These are phyloP conservation scores for Anthrax anthrax DNA, from an alignment of 2,888 invertebrate genomes.

Conservation along the genomic window DNA sequence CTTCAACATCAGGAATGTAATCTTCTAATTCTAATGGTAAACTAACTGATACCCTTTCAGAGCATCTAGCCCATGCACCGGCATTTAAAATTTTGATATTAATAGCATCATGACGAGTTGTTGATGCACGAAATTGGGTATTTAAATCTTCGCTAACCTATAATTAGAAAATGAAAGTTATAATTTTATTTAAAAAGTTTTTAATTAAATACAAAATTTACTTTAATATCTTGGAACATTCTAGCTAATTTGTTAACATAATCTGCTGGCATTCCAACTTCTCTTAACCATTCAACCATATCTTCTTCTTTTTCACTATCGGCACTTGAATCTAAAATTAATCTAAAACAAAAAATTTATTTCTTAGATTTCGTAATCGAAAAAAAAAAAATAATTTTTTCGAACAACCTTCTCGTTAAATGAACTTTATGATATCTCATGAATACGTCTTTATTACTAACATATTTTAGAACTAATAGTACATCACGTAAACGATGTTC, in stretches of 20 bases:
- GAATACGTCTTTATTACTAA: slow-evolving; percentile 98
- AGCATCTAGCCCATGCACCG: slow-evolving; percentile 92
- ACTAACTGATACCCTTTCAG: slow-evolving; percentile 88
- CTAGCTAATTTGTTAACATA: slow-evolving; percentile 95
- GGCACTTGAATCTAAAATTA: slow-evolving; percentile 94
- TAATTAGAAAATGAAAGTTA: slow-evolving; percentile 1
- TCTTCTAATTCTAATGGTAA: slow-evolving; percentile 96
- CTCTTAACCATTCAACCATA: slow-evolving; percentile 95
- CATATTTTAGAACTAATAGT: slow-evolving; percentile 92
- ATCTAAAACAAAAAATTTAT: slow-evolving; percentile 30
- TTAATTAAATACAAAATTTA: slow-evolving; percentile 15
- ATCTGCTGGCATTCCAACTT: slow-evolving; percentile 99
- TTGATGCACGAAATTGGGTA: slow-evolving; percentile 76
- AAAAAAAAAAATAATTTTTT: neutral
- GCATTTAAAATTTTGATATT: slow-evolving; percentile 98
- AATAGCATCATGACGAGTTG: slow-evolving; percentile 70
- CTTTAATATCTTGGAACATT: slow-evolving; percentile 98
- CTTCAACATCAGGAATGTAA: slow-evolving; percentile 97
- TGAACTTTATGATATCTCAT: slow-evolving; percentile 99
- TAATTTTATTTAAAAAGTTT: too few species aligned
- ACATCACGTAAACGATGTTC: slow-evolving; percentile 88
- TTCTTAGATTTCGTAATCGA: neutral
- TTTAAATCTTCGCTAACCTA: slow-evolving; percentile 83
- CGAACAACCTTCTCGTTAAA: slow-evolving; percentile 66
- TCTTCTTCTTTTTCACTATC: slow-evolving; percentile 99